Evolutionary conservation across 2,888 invertebrate genomes (phyloP).

Genomic region (Piscicola geometra): DNA sequence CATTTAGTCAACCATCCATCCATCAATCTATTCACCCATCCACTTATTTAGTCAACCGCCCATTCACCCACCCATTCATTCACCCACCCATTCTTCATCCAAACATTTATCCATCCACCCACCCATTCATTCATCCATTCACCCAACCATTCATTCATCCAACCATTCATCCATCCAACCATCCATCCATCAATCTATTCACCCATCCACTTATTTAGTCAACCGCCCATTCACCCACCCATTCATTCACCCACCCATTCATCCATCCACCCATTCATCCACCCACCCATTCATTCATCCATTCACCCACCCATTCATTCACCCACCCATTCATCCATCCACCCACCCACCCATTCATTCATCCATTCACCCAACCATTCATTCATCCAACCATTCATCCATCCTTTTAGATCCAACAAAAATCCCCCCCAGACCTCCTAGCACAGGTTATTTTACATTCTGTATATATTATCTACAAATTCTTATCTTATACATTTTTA

Average conservation of each 20-base stretch:
- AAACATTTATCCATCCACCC: not conserved
- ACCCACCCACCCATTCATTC: conserved; percentile 1
- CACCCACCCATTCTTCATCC: not conserved
- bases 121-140: conserved; percentile 8
- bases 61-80: not conserved
- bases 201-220: not conserved
- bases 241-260: not conserved
- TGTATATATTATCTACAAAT: too few species aligned
- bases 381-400: not conserved
- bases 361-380: conserved; percentile 4
- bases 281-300: conserved; percentile 5
- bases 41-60: too few species aligned
- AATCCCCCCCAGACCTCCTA: not conserved
- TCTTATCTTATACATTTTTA: too few species aligned
- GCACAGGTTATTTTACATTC: too few species aligned
- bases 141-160: not conserved
- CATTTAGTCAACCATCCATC: not conserved
- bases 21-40: not conserved
- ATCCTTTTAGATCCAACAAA: not conserved
- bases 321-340: conserved; percentile 4
- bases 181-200: not conserved
- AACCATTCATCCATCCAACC: not conserved
- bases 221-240: not conserved
- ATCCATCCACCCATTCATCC: conserved; percentile 5
- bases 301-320: not conserved